phyloP scores from a whole-genome alignment of 2,113 vertebrate species.

The Triplophysa tibetana region DNA sequence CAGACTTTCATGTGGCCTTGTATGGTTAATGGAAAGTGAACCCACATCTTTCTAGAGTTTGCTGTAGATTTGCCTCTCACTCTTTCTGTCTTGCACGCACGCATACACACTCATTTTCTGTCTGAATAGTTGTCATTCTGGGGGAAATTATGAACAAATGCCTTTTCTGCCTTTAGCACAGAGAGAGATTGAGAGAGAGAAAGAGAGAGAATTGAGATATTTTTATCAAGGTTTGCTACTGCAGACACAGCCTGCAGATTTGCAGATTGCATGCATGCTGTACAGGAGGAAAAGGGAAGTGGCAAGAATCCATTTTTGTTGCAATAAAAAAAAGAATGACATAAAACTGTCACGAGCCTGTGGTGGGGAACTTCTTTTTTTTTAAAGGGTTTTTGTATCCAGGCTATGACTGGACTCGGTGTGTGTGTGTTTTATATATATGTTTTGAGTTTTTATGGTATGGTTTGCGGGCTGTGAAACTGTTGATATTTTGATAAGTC shows the following conservation, averaged over 20 bases:
- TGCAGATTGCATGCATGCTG: neutral
- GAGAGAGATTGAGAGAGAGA: no score
- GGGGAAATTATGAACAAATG: slow-evolving; percentile 29
- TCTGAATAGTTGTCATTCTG: slow-evolving; percentile 10
- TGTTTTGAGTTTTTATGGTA: neutral
- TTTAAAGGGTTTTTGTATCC: neutral
- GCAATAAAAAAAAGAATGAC: slow-evolving; percentile 3
- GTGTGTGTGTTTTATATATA: neutral
- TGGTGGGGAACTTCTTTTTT: neutral
- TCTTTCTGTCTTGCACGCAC: neutral
- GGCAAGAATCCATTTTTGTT: neutral
- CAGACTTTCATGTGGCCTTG: slow-evolving; percentile 1
- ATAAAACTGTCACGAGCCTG: neutral
- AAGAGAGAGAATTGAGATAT: neutral
- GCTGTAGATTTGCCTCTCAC: neutral
- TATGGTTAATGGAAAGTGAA: neutral
- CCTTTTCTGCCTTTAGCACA: neutral
- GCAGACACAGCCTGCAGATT: neutral
- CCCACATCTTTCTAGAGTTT: slow-evolving; percentile 1
- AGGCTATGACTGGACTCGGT: neutral
- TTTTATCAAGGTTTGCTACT: neutral
- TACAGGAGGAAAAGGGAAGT: neutral
- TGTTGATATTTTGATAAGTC: neutral
- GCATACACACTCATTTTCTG: neutral
- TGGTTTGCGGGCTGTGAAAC: neutral